phyloP scores from a whole-genome alignment of 1,140 invertebrate species.

The Ostrea edulis region DNA sequence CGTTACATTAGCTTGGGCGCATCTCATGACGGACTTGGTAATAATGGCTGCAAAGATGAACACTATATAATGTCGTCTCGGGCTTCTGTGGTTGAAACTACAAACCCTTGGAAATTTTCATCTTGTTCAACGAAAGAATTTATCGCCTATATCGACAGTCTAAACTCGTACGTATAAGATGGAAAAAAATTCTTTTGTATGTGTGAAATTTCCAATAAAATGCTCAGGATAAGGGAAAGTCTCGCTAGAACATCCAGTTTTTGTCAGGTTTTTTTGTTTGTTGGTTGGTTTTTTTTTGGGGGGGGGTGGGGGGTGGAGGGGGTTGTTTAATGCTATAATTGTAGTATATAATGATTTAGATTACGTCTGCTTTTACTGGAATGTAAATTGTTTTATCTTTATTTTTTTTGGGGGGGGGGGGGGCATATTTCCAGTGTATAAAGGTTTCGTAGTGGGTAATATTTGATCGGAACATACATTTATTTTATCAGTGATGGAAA shows the following conservation, averaged over 20 bases:
- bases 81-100: constrained; percentile 45
- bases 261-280: too few relatives aligned
- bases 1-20: constrained; percentile 65
- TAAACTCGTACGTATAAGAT: constrained; percentile 59
- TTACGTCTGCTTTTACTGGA: too few relatives aligned
- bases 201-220: not conserved
- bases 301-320: too few relatives aligned
- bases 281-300: too few relatives aligned
- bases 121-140: constrained; percentile 63
- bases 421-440: too few relatives aligned
- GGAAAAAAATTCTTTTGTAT: not conserved
- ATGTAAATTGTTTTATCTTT: too few relatives aligned
- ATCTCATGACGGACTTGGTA: constrained; percentile 66
- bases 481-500: constrained; percentile 45
- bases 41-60: constrained; percentile 62
- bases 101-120: constrained; percentile 71
- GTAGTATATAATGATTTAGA: too few relatives aligned
- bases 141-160: constrained; percentile 53
- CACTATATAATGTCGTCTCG: constrained; percentile 70
- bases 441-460: not conserved
- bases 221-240: too few relatives aligned
- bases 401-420: too few relatives aligned
- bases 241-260: too few relatives aligned
- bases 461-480: not conserved
- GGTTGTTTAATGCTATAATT: too few relatives aligned